Conservation (phyloP, 2,797 vertebrate genomes). For the Bradypus variegatus region DNA sequence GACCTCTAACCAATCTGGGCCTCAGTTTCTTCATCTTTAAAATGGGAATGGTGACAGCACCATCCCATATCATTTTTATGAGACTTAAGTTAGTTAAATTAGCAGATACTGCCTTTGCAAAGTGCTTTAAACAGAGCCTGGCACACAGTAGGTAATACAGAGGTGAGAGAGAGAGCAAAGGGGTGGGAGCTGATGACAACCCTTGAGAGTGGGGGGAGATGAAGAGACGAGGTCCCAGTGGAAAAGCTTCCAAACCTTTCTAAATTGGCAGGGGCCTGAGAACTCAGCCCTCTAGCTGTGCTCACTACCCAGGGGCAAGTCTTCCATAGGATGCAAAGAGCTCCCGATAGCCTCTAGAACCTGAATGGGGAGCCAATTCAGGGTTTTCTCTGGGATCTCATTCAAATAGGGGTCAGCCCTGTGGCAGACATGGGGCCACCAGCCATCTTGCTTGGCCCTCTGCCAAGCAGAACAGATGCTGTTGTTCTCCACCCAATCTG, state of each 20-base stretch:
- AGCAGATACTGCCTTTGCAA: not conserved
- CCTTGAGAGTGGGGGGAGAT: not conserved
- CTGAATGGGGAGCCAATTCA: not conserved
- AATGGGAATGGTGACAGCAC: not conserved
- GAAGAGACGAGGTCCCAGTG: not conserved
- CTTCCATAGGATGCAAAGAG: not conserved
- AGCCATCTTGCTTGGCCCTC: not conserved
- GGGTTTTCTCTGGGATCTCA: not conserved
- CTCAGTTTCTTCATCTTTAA: not conserved
- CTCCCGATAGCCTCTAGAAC: not conserved
- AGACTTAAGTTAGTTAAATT: not conserved
- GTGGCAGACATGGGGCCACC: not conserved
- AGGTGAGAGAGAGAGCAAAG: not conserved
- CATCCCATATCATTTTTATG: not conserved
- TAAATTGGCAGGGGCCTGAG: not conserved
- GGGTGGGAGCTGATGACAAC: not conserved
- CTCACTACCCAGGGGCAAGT: not conserved
- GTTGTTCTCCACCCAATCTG: not conserved
- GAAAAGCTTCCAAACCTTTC: not conserved
- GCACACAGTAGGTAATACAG: not conserved
- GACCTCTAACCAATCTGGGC: not conserved
- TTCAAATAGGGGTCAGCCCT: not conserved
- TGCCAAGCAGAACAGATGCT: not conserved
- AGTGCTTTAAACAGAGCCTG: not conserved
- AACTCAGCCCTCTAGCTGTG: not conserved